These are phyloP conservation scores for Onchidella celtica DNA, from an alignment of 2,888 invertebrate genomes.

Conservation along the genomic window DNA sequence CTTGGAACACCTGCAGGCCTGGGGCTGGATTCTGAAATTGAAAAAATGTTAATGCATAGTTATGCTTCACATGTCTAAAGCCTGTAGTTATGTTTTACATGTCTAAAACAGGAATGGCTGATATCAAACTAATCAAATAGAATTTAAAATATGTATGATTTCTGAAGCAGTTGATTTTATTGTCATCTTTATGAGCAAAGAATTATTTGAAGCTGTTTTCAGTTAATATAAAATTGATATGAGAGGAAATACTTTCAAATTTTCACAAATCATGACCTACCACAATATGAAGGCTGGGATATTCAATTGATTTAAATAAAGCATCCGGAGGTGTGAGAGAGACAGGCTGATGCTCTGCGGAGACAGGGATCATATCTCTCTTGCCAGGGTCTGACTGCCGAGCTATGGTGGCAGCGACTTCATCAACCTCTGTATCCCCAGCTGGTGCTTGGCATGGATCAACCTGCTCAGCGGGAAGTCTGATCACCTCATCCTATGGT, in stretches of 20 bases:
- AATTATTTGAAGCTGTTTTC: too few species aligned
- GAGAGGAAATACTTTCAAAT: not conserved
- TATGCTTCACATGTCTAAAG: too few species aligned
- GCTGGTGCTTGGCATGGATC: conserved; percentile 35
- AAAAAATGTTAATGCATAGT: not conserved
- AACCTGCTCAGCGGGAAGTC: conserved; percentile 54
- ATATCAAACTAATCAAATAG: too few species aligned
- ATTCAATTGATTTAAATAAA: conserved; percentile 76
- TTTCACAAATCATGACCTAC: conserved; percentile 67
- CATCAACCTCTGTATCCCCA: not conserved
- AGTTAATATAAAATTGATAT: not conserved
- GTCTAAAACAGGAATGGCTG: too few species aligned
- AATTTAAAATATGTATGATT: too few species aligned
- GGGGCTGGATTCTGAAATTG: conserved; percentile 78
- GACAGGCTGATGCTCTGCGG: not conserved
- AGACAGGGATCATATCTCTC: not conserved
- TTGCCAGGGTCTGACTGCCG: not conserved
- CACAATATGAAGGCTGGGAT: conserved; percentile 79
- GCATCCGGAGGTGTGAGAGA: conserved; percentile 65
- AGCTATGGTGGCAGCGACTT: not conserved
- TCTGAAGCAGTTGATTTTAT: too few species aligned
- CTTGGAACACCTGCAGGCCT: conserved; percentile 78
- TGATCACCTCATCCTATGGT: conserved; percentile 75
- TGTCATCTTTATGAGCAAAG: too few species aligned
- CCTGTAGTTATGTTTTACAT: too few species aligned